Conservation (phyloP, 2,888 invertebrate genomes). For the Liodrosophila aerea region DNA sequence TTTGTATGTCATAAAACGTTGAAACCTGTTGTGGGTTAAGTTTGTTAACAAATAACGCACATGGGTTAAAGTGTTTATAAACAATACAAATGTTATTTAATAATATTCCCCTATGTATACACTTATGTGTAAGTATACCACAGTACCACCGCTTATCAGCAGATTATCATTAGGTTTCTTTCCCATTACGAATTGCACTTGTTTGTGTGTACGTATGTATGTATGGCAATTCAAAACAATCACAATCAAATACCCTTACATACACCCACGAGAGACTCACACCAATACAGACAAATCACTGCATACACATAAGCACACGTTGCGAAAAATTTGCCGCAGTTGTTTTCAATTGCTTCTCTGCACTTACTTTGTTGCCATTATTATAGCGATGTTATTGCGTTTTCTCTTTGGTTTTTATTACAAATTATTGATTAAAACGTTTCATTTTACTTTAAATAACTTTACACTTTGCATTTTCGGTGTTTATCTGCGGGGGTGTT, state of each 20-base stretch:
- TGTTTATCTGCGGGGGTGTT: slow-evolving; percentile 41
- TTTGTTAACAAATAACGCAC: too few species aligned
- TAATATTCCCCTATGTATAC: too few species aligned
- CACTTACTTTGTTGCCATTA: slow-evolving; percentile 64
- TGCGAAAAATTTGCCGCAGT: slow-evolving; percentile 23
- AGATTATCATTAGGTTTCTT: slow-evolving; percentile 33
- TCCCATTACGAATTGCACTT: neutral
- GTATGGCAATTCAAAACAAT: slow-evolving; percentile 58
- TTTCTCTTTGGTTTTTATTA: slow-evolving; percentile 9
- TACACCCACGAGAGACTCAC: slow-evolving; percentile 37
- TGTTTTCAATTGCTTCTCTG: slow-evolving; percentile 11
- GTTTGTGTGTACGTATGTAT: neutral
- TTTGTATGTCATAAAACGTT: too few species aligned
- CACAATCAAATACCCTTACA: slow-evolving; percentile 62
- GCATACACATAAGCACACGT: slow-evolving; percentile 31
- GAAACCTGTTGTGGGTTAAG: slow-evolving; percentile 3
- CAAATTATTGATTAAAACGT: slow-evolving; percentile 41
- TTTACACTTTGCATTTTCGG: slow-evolving; percentile 47
- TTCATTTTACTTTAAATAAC: slow-evolving; percentile 49
- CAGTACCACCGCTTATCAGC: slow-evolving; percentile 30
- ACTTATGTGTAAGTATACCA: too few species aligned
- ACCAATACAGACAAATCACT: slow-evolving; percentile 19
- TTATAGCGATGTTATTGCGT: slow-evolving; percentile 12
- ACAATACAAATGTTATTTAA: too few species aligned
- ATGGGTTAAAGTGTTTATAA: neutral